These are phyloP conservation scores for Drosophila merina DNA, from an alignment of 2,888 invertebrate genomes.

Conservation along the genomic window DNA sequence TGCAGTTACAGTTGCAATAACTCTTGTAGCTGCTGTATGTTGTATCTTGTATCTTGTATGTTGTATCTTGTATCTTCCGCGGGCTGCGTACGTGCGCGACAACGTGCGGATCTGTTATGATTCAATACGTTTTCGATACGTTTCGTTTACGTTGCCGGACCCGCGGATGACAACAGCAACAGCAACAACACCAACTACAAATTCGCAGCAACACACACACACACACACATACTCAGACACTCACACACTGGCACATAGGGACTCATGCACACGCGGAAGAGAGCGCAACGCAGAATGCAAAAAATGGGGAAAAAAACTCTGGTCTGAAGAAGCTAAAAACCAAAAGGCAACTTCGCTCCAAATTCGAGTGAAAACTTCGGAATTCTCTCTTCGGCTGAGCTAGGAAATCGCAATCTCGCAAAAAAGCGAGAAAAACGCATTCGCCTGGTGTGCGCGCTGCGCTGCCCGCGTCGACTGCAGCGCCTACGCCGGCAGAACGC, in stretches of 20 bases:
- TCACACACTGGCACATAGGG: conserved; percentile 14
- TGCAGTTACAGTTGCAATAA: conserved; percentile 1
- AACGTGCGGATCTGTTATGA: conserved; percentile 83
- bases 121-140: conserved; percentile 76
- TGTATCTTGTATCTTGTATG: conserved; percentile 19
- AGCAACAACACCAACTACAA: conserved; percentile 8
- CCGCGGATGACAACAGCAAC: conserved; percentile 57
- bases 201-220: conserved; percentile 55
- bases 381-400: neutral
- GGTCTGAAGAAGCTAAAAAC: conserved; percentile 16
- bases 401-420: conserved; percentile 6
- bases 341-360: conserved; percentile 50
- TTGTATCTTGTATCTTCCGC: conserved; percentile 61
- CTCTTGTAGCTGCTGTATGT: conserved; percentile 21
- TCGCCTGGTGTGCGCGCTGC: conserved; percentile 38
- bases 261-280: conserved; percentile 9
- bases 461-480: conserved; percentile 18
- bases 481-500: conserved; percentile 9
- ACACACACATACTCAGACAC: conserved; percentile 36
- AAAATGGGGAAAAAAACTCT: conserved; percentile 22
- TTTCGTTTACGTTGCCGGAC: conserved; percentile 59
- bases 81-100: conserved; percentile 83
- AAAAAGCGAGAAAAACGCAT: conserved; percentile 34
- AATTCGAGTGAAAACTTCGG: conserved; percentile 28
- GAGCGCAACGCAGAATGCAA: conserved; percentile 44